These are phyloP conservation scores for Tympanoctomys barrerae DNA, from an alignment of 2,797 vertebrate species.

Conservation along the genomic window DNA sequence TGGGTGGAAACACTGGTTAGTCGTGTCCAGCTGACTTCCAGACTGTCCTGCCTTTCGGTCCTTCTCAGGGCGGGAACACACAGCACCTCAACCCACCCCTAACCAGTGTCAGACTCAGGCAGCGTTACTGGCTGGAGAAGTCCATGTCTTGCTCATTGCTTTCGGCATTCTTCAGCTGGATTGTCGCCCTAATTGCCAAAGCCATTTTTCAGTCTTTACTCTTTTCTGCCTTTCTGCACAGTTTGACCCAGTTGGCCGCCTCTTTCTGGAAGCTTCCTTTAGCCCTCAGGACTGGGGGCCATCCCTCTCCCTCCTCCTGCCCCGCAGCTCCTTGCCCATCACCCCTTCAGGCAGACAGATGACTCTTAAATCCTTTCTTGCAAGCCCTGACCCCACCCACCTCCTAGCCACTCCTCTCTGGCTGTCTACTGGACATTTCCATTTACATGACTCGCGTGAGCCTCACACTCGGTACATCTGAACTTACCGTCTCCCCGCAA, in stretches of 20 bases:
- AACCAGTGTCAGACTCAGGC: not conserved
- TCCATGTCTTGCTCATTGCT: not conserved
- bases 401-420: not conserved
- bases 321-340: too few relatives aligned
- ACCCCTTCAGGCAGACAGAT: accelerated
- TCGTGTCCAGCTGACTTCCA: not conserved
- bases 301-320: not conserved
- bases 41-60: not conserved
- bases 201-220: slow-evolving; percentile 21
- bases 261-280: not conserved
- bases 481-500: not conserved
- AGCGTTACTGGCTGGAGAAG: not conserved
- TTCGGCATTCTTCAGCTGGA: not conserved
- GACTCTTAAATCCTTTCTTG: too few relatives aligned
- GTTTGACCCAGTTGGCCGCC: not conserved
- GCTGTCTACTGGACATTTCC: not conserved
- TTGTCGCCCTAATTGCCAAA: not conserved
- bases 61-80: not conserved
- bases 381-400: not conserved
- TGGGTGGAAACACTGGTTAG: not conserved
- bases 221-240: not conserved
- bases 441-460: not conserved
- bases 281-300: not conserved
- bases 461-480: not conserved
- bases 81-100: not conserved